phyloP scores from a whole-genome alignment of 2,113 vertebrate genomes.

The Patagioenas fasciata region DNA sequence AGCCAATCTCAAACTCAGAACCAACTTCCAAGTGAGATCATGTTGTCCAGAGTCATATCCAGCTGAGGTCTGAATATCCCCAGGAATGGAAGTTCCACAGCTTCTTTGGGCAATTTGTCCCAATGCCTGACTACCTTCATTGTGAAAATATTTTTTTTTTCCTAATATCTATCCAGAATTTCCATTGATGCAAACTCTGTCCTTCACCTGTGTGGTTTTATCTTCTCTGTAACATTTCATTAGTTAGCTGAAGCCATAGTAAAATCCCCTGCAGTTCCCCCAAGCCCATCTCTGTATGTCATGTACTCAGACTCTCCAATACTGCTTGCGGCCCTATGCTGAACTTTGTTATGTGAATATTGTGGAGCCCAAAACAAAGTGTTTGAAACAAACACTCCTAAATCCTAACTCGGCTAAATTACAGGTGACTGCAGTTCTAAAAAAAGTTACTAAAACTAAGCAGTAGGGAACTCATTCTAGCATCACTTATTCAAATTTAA shows the following conservation, averaged over 20 bases:
- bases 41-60: background rate
- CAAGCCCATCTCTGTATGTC: background rate
- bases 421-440: background rate
- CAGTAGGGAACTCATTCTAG: background rate
- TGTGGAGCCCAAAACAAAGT: background rate
- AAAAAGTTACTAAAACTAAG: background rate
- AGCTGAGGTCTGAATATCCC: background rate
- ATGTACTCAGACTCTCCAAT: background rate
- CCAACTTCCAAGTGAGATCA: background rate
- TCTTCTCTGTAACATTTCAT: background rate
- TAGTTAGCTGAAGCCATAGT: background rate
- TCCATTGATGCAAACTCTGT: background rate
- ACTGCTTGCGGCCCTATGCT: background rate
- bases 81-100: background rate
- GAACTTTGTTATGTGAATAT: background rate
- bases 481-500: background rate
- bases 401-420: background rate
- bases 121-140: background rate
- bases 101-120: background rate
- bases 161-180: background rate
- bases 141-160: background rate
- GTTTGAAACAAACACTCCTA: background rate
- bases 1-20: background rate
- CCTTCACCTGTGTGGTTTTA: background rate
- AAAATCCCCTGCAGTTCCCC: background rate